These are phyloP conservation scores for Caracal caracal DNA, from an alignment of 2,113 vertebrate genomes.

Conservation along the genomic window DNA sequence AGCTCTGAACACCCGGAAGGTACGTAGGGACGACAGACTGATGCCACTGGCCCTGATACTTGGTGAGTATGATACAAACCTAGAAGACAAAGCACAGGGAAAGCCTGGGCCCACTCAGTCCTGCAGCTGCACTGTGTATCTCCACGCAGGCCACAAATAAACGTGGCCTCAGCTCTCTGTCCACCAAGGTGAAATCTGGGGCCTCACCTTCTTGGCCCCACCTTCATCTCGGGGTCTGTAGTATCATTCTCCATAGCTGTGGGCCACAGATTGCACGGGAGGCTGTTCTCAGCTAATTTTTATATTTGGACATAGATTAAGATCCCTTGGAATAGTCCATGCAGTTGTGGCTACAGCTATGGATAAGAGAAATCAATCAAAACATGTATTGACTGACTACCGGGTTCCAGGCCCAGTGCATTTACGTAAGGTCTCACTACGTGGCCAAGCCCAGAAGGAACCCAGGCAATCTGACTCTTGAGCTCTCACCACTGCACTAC, in stretches of 20 bases:
- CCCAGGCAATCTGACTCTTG: background rate
- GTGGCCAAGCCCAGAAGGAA: background rate
- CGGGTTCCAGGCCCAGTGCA: background rate
- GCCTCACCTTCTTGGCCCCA: background rate
- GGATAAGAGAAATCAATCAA: background rate
- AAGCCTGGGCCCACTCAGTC: background rate
- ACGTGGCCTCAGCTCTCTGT: background rate
- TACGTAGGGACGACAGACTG: constrained; percentile 94
- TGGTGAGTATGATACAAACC: background rate
- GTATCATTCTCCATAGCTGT: background rate
- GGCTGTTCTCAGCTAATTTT: background rate
- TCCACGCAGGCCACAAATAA: background rate
- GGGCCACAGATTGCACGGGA: background rate
- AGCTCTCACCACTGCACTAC: background rate
- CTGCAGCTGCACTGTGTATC: fast-evolving
- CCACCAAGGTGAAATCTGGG: background rate
- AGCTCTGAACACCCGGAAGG: constrained; percentile 96
- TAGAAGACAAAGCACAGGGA: constrained; percentile 50
- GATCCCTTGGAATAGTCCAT: background rate
- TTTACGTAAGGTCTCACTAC: background rate
- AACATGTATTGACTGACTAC: background rate
- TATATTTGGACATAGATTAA: background rate
- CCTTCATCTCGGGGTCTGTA: background rate
- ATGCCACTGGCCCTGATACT: constrained; percentile 79
- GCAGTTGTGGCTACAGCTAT: background rate